These are phyloP conservation scores for Menura novaehollandiae DNA, from an alignment of 2,113 vertebrate species.

Conservation along the genomic window DNA sequence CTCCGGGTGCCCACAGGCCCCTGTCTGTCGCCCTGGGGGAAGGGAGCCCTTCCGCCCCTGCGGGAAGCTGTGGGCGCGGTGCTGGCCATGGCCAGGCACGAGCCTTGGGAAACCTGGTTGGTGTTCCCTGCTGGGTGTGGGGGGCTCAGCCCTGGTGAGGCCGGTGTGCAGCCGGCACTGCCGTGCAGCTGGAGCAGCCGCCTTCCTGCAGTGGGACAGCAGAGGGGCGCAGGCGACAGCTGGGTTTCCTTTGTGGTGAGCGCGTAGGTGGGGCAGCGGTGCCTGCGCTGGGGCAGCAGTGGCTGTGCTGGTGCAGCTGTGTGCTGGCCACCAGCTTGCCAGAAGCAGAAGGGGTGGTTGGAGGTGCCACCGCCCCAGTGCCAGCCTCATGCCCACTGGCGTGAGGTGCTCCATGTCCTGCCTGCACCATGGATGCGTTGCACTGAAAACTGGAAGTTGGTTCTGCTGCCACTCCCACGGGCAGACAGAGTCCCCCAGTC, in stretches of 20 bases:
- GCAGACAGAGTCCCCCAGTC: too few species aligned
- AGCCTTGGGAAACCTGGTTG: accelerated
- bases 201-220: background rate
- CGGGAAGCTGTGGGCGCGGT: background rate
- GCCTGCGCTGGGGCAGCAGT: background rate
- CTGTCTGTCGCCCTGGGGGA: background rate
- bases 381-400: accelerated
- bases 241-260: constrained; percentile 31
- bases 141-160: background rate
- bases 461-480: background rate
- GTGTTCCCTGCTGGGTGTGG: accelerated
- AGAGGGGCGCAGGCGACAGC: background rate
- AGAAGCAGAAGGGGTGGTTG: background rate
- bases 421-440: accelerated
- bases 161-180: accelerated
- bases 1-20: background rate
- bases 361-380: accelerated
- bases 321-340: background rate
- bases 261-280: background rate
- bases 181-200: background rate
- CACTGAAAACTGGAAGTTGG: background rate
- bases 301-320: background rate
- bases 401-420: accelerated
- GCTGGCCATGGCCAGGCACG: accelerated
- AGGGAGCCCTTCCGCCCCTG: background rate